These are phyloP conservation scores for Hemichromis elongatus DNA, from an alignment of 2,113 vertebrate genomes.

Conservation along the genomic window DNA sequence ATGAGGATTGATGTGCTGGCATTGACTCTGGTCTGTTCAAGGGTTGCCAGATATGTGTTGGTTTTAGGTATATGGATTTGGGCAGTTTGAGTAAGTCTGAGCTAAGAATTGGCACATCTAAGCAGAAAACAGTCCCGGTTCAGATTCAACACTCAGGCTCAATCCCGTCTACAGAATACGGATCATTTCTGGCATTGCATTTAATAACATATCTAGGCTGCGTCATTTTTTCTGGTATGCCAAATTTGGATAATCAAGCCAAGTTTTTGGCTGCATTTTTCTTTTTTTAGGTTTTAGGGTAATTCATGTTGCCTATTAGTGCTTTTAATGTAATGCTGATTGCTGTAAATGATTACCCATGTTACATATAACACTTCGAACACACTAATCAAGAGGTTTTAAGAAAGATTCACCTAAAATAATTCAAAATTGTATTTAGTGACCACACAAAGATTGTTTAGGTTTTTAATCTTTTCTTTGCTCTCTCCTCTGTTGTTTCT, in stretches of 20 bases:
- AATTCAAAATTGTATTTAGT: not conserved
- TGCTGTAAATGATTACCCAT: not conserved
- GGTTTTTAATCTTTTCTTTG: not conserved
- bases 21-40: not conserved
- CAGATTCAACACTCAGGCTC: not conserved
- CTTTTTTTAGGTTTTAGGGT: not conserved
- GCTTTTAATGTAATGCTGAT: rapidly evolving
- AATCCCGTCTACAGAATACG: not conserved
- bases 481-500: slow-evolving; percentile 21
- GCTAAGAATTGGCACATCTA: not conserved
- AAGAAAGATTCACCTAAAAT: not conserved
- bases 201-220: not conserved
- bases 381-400: no score
- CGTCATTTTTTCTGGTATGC: no score
- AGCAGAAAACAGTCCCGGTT: not conserved
- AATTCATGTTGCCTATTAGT: not conserved
- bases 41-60: not conserved
- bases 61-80: not conserved
- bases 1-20: not conserved
- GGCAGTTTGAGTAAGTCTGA: not conserved
- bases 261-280: not conserved
- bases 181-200: not conserved
- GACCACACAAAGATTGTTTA: not conserved
- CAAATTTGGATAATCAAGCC: not conserved
- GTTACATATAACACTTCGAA: not conserved